A percentile compares a stretch with the other conserved stretches of the same genome.
Evolutionary conservation across 2,888 invertebrate species (phyloP).

Genomic region (Poecilobothrus nobilitatus): DNA sequence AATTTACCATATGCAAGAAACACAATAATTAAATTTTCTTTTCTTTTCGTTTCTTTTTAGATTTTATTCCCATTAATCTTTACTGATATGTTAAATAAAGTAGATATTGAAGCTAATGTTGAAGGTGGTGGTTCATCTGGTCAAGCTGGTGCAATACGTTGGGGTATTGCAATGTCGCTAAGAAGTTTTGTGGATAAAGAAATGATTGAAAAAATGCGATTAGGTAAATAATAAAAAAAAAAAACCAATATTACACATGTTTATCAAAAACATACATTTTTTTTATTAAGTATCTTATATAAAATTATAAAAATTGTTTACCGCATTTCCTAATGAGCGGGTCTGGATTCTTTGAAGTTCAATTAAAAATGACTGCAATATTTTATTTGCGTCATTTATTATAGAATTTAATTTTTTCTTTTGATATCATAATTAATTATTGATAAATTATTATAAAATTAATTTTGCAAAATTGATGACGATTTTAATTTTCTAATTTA

Average conservation of each 20-base stretch:
- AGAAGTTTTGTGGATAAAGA: conserved; percentile 72
- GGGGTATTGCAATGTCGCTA: conserved; percentile 76
- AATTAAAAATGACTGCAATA: background rate
- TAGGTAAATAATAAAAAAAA: conserved; percentile 50
- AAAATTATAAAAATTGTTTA: background rate
- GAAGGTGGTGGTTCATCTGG: conserved; percentile 66
- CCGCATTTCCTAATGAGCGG: background rate
- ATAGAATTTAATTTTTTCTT: background rate
- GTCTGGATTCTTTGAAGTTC: background rate
- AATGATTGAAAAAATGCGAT: conserved; percentile 73
- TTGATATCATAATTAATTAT: background rate
- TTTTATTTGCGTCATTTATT: background rate
- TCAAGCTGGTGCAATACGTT: conserved; percentile 82
- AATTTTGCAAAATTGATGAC: background rate
- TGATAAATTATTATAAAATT: background rate
- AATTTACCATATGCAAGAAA: too few species aligned
- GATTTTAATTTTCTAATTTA: background rate
- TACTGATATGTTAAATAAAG: conserved; percentile 61
- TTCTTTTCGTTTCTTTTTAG: conserved; percentile 44
- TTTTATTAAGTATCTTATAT: background rate
- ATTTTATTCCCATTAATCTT: conserved; percentile 78
- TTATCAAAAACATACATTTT: background rate
- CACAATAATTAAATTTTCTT: background rate
- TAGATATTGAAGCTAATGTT: conserved; percentile 75
- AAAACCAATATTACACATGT: too few species aligned